Conservation (phyloP, 1,140 invertebrate genomes). For the Harlomillsia oculata region DNA sequence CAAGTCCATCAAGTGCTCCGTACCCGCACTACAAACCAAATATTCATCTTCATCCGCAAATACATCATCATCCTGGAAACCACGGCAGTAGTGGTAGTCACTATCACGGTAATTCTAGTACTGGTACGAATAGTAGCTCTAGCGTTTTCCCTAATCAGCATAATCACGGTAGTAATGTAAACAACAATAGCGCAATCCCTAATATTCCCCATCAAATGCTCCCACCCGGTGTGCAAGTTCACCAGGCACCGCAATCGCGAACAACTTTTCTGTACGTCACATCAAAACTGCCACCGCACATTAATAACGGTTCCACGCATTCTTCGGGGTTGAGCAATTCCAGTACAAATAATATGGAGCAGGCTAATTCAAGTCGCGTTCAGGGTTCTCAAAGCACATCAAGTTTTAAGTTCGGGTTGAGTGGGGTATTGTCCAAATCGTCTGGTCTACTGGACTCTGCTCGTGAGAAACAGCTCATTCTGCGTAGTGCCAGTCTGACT, state of each 20-base stretch:
- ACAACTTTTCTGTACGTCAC: constrained; percentile 35
- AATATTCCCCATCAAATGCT: constrained; percentile 34
- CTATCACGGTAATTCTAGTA: constrained; percentile 3
- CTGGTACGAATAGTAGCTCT: not conserved
- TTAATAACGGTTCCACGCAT: constrained; percentile 10
- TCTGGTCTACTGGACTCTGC: no score
- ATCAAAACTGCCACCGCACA: constrained; percentile 30
- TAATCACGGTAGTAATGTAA: constrained; percentile 9
- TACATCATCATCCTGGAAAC: not conserved
- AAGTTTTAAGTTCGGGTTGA: not conserved
- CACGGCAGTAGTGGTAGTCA: not conserved
- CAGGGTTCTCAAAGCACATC: no score
- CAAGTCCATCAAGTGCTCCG: not conserved
- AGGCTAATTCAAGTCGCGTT: no score
- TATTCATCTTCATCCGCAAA: constrained; percentile 2
- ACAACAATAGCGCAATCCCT: constrained; percentile 6
- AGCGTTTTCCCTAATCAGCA: not conserved
- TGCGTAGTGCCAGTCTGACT: constrained; percentile 17
- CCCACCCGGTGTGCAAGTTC: constrained; percentile 33
- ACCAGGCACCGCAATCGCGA: constrained; percentile 32
- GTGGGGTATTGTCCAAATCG: no score
- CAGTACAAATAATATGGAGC: no score
- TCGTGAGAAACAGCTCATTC: constrained; percentile 15
- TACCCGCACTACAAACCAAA: constrained; percentile 8
- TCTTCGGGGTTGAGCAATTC: no score